These are phyloP conservation scores for Anastatus disparis DNA, from an alignment of 1,140 invertebrate genomes.

Conservation along the genomic window DNA sequence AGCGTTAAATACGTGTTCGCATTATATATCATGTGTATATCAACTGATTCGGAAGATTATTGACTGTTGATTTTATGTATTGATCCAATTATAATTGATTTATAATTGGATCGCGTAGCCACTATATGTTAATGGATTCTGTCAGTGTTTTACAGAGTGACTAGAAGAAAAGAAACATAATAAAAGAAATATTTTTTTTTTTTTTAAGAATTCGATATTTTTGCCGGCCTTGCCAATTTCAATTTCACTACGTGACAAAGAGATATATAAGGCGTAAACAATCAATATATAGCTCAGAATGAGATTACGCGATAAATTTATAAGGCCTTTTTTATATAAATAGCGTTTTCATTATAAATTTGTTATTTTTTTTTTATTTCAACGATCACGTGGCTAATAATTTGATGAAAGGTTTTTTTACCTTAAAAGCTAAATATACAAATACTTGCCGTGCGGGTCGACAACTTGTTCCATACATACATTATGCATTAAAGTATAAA, in stretches of 20 bases:
- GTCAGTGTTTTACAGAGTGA: neutral
- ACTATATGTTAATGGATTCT: neutral
- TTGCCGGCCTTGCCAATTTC: slow-evolving; percentile 10
- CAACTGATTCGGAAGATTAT: neutral
- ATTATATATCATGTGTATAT: too few species aligned
- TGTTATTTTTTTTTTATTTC: neutral
- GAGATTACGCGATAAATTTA: slow-evolving; percentile 21
- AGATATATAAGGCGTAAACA: slow-evolving; percentile 30
- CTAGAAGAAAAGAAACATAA: slow-evolving; percentile 14
- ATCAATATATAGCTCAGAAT: neutral
- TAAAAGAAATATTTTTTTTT: neutral
- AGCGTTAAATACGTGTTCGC: too few species aligned
- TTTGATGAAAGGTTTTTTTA: neutral
- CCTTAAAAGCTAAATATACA: slow-evolving; percentile 19
- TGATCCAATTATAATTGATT: neutral
- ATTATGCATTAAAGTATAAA: slow-evolving; percentile 4
- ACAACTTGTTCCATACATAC: too few species aligned
- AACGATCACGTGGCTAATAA: slow-evolving; percentile 12
- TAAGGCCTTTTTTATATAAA: slow-evolving; percentile 19
- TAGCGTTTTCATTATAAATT: neutral
- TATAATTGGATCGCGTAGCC: neutral
- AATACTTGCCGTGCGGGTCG: too few species aligned
- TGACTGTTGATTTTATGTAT: neutral
- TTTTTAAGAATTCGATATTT: too few species aligned
- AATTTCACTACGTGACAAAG: slow-evolving; percentile 10